Evolutionary conservation across 2,113 vertebrate genomes (phyloP), one percentile per base, ranked within the genome.

Genomic region (Gasterosteus aculeatus): DNA sequence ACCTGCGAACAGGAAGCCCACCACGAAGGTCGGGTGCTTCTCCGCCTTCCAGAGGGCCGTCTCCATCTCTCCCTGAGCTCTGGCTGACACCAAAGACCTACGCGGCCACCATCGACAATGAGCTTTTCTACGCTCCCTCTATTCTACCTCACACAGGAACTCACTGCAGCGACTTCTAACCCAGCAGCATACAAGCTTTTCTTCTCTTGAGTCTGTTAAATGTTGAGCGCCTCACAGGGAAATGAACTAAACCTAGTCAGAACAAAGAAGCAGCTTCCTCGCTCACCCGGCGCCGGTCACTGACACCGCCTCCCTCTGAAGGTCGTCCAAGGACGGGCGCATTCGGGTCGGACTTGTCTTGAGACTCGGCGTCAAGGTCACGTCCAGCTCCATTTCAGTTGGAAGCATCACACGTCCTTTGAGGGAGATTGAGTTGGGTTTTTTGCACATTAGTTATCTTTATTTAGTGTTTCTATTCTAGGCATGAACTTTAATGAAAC

Each of bases 1-100:
- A 95, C 94, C 94, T 90, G 91, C 63, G 39, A 95, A 80, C 39
- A 94, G 77, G 42, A 92, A 81, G 31, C 72, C 15, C 35, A 88
- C 44, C 46, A 93, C 77, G 42, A 29, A 80, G n/a, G 59, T 33
- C 4, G 62, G 89, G 75, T 94, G 84, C 80, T 93, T 95, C 89
- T 94, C 94, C 75, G 92, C 85, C 33, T 53, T 87, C 93, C 92
- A 94, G 18, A 94, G 63, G 0, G 47, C 53, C 11, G 14, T 42
- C 74, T 91, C 85, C 85, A 94, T 88, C 26, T 79, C 74, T 53
- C 41, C 64, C 59, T 75, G 89, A 67, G 78, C 78, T 70, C 39
- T 69, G 2, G n/a, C 75, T 26, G 86, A 89, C 76, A 93, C 16
- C 65, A 94, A 59, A 77, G 22, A 77, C 22, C 94, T 94, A 44